phyloP scores from a whole-genome alignment of 2,888 invertebrate species.

The Mylabris sibirica region DNA sequence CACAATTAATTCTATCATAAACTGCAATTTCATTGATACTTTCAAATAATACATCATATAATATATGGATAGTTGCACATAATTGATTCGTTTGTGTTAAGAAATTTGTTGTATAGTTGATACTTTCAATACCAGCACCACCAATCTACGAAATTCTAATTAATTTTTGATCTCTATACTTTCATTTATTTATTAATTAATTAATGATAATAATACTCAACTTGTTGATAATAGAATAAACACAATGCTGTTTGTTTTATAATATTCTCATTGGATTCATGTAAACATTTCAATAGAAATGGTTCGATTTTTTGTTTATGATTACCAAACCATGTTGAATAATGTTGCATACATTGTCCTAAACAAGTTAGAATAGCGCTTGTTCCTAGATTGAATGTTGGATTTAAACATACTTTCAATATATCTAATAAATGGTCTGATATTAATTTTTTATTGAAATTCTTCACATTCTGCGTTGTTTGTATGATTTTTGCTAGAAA shows the following conservation, averaged over 20 bases:
- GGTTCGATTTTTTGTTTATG: slow-evolving; percentile 14
- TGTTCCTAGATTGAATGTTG: slow-evolving; percentile 1
- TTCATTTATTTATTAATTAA: too few relatives aligned
- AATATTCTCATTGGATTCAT: not conserved
- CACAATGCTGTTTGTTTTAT: slow-evolving; percentile 7
- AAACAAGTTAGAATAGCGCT: not conserved
- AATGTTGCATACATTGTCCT: slow-evolving; percentile 4
- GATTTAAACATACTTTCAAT: slow-evolving; percentile 5
- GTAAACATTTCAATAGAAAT: slow-evolving; percentile 8
- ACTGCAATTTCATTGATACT: slow-evolving; percentile 2
- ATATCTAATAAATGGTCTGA: not conserved
- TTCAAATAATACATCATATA: slow-evolving; percentile 10
- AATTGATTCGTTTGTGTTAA: slow-evolving; percentile 9
- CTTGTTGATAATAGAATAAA: slow-evolving; percentile 14
- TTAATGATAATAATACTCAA: not conserved
- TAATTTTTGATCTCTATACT: not conserved
- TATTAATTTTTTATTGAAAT: slow-evolving; percentile 1
- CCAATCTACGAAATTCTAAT: slow-evolving; percentile 1
- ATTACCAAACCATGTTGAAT: slow-evolving; percentile 16
- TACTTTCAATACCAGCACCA: slow-evolving; percentile 12
- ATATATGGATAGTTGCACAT: slow-evolving; percentile 15
- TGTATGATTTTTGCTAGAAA: slow-evolving; percentile 4
- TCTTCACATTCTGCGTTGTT: not conserved
- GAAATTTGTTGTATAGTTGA: slow-evolving; percentile 16
- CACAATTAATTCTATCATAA: slow-evolving; percentile 1